These are phyloP conservation scores for Hippocampus abdominalis DNA, from an alignment of 2,113 vertebrate genomes.

Conservation along the genomic window DNA sequence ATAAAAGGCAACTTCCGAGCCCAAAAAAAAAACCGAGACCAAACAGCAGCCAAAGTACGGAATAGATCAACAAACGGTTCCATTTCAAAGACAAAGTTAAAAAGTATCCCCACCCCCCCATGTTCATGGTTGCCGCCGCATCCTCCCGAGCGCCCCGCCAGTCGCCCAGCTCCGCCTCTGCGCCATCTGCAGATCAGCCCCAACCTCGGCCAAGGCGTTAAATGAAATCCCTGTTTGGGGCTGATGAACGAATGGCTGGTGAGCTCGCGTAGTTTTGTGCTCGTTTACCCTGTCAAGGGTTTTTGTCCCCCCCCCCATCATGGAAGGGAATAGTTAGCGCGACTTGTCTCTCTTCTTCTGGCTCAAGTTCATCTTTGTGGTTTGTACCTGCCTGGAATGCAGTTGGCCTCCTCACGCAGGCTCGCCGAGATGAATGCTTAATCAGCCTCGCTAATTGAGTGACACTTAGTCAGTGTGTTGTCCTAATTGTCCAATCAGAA, in stretches of 20 bases:
- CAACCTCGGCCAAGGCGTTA: constrained; percentile 75
- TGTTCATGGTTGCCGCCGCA: too few species aligned
- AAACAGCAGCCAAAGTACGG: too few species aligned
- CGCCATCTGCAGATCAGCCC: constrained; percentile 77
- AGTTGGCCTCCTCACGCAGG: constrained; percentile 5
- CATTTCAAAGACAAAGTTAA: too few species aligned
- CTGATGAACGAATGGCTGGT: constrained; percentile 82
- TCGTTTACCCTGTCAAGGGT: constrained; percentile 51
- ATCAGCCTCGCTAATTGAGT: constrained; percentile 66
- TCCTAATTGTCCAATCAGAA: constrained; percentile 73
- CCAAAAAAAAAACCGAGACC: too few species aligned
- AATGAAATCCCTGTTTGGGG: constrained; percentile 79
- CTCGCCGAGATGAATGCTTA: constrained; percentile 57
- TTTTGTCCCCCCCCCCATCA: constrained; percentile 21
- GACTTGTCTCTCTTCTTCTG: constrained; percentile 39
- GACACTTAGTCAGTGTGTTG: constrained; percentile 56
- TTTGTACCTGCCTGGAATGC: constrained; percentile 49
- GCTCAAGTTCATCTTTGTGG: constrained; percentile 45
- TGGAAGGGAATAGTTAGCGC: constrained; percentile 10
- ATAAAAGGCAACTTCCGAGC: too few species aligned
- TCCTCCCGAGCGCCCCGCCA: constrained; percentile 42
- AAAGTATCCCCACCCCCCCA: too few species aligned
- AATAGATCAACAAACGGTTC: too few species aligned
- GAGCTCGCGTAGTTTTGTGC: constrained; percentile 65
- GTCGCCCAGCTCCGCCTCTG: constrained; percentile 73